Conservation (phyloP, 1,140 invertebrate species). For the Semibalanus balanoides region DNA sequence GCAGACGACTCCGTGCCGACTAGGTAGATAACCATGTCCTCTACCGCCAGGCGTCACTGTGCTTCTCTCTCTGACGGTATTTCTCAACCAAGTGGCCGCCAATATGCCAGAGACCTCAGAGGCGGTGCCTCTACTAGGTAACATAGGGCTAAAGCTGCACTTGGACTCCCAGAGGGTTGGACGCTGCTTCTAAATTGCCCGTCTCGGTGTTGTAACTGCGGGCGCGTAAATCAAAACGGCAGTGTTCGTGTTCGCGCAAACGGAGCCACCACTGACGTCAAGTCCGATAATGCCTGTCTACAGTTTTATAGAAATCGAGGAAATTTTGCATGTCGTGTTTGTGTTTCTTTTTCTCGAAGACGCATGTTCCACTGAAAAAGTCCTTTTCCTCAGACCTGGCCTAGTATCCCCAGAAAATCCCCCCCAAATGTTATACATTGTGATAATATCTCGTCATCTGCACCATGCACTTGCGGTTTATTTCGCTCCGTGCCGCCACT, state of each 20-base stretch:
- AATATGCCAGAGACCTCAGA: slow-evolving; percentile 51
- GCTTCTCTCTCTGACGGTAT: slow-evolving; percentile 53
- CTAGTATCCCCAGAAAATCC: no score
- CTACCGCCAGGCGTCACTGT: slow-evolving; percentile 45
- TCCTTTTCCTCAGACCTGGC: no score
- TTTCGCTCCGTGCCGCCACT: no score
- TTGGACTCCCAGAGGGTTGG: neutral
- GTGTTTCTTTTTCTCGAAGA: neutral
- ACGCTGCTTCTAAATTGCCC: neutral
- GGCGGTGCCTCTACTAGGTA: slow-evolving; percentile 82
- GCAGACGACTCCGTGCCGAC: no score
- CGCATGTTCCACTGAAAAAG: neutral
- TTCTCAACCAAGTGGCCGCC: slow-evolving; percentile 49
- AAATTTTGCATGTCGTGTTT: neutral
- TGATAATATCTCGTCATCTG: no score
- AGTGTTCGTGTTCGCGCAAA: no score
- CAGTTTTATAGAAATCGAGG: neutral
- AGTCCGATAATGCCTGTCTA: neutral
- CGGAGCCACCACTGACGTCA: no score
- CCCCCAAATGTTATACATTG: no score
- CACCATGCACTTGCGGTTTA: no score
- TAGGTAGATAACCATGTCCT: neutral
- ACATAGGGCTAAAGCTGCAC: neutral
- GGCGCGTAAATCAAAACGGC: neutral
- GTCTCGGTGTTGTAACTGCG: neutral